Conservation (phyloP, 2,113 vertebrate genomes). For the Mormyrus iriodes region DNA sequence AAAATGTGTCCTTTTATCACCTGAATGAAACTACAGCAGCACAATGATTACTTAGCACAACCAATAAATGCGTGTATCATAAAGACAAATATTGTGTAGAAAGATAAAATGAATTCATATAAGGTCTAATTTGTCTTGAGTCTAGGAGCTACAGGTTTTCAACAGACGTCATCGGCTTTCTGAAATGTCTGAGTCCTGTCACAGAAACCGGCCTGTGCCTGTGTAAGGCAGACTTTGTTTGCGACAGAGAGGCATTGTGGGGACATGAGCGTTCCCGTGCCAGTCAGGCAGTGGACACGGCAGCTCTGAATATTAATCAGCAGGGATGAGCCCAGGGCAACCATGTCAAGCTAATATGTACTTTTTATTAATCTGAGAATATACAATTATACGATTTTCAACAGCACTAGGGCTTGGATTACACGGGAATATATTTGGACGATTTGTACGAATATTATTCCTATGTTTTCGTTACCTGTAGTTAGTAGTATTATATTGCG, state of each 20-base stretch:
- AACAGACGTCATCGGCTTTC: not conserved
- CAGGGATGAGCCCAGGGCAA: not conserved
- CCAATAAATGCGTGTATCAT: not conserved
- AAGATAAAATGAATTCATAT: not conserved
- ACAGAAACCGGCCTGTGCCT: constrained; percentile 34
- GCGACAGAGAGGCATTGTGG: constrained; percentile 52
- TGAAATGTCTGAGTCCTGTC: constrained; percentile 20
- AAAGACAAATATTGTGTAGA: not conserved
- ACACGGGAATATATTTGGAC: not conserved
- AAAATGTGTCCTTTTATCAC: not conserved
- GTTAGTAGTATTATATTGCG: not conserved
- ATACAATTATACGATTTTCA: not conserved
- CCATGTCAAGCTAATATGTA: not conserved
- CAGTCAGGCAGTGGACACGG: constrained; percentile 53
- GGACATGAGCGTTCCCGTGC: constrained; percentile 44
- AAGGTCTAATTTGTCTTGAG: not conserved
- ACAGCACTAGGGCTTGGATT: not conserved
- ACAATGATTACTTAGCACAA: not conserved
- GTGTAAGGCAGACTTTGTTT: constrained; percentile 48
- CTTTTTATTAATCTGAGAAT: not conserved
- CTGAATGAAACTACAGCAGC: not conserved
- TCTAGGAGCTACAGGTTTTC: not conserved
- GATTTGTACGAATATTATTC: not conserved
- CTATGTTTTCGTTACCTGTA: not conserved
- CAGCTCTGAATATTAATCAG: constrained; percentile 26